Conservation (phyloP, 1,140 invertebrate genomes). For the Magallana ariakensis region DNA sequence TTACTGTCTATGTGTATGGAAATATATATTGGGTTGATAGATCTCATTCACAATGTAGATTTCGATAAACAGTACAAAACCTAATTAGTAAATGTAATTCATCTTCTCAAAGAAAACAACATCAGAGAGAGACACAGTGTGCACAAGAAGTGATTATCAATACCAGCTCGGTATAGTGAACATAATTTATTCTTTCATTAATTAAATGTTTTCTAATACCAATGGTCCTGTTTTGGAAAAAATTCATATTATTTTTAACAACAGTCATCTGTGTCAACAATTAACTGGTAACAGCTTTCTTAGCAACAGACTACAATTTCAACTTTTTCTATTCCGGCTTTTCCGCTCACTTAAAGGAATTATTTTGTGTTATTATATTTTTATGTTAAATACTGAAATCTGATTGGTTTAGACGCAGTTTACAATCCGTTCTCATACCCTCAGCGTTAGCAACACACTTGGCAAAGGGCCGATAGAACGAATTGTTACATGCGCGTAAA, state of each 20-base stretch:
- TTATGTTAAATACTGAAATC: no score
- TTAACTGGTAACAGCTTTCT: no score
- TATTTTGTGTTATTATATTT: no score
- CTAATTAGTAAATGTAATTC: background rate
- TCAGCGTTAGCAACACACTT: no score
- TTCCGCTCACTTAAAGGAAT: no score
- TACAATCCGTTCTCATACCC: no score
- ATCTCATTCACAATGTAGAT: background rate
- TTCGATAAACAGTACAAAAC: background rate
- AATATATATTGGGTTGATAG: conserved; percentile 8
- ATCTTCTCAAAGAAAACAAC: background rate
- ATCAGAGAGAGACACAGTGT: background rate
- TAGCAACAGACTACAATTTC: no score
- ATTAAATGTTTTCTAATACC: background rate
- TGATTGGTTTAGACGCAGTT: no score
- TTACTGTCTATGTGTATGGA: background rate
- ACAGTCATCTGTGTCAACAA: no score
- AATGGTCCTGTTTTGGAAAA: background rate
- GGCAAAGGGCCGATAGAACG: no score
- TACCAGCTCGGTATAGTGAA: background rate
- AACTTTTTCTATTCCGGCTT: no score
- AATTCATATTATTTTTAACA: background rate
- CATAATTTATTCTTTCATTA: background rate
- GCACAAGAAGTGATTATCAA: background rate
- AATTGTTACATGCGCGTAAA: no score